A percentile compares a stretch with the other conserved stretches of the same genome.
These are phyloP conservation scores for Lissocephala sabroskyi DNA, from an alignment of 2,888 invertebrate species.

Conservation along the genomic window DNA sequence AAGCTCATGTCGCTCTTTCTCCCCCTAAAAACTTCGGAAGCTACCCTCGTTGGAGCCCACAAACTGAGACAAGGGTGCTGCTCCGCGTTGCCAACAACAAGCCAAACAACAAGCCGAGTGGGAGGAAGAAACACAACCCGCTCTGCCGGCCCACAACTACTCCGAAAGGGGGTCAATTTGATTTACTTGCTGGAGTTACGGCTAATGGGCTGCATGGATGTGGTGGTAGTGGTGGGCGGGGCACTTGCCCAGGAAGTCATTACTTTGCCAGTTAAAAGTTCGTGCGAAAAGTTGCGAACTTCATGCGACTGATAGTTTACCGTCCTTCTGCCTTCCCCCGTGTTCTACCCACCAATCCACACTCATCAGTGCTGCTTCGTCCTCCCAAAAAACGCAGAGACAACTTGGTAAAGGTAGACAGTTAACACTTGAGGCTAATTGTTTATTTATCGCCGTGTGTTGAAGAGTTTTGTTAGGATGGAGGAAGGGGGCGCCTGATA, in stretches of 20 bases:
- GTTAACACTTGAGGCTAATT: slow-evolving; percentile 62
- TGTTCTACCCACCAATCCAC: too few species aligned
- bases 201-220: neutral
- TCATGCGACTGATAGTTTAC: slow-evolving; percentile 17
- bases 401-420: too few species aligned
- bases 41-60: neutral
- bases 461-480: neutral
- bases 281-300: slow-evolving; percentile 61
- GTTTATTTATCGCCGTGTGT: slow-evolving; percentile 46
- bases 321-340: slow-evolving; percentile 6
- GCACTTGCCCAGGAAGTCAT: neutral
- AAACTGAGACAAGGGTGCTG: too few species aligned
- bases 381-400: slow-evolving; percentile 24
- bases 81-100: slow-evolving; percentile 65
- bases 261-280: slow-evolving; percentile 54
- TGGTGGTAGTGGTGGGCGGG: too few species aligned
- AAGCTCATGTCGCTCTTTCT: too few species aligned
- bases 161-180: slow-evolving; percentile 49
- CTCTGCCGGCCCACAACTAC: too few species aligned
- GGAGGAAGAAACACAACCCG: too few species aligned
- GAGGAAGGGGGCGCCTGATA: too few species aligned
- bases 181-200: slow-evolving; percentile 28
- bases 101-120: slow-evolving; percentile 37
- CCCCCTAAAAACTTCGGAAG: neutral
- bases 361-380: slow-evolving; percentile 17